A percentile compares a stretch with the other conserved stretches of the same genome.
Conservation (phyloP, 2,888 invertebrate genomes). For the Celastrina argiolus region DNA sequence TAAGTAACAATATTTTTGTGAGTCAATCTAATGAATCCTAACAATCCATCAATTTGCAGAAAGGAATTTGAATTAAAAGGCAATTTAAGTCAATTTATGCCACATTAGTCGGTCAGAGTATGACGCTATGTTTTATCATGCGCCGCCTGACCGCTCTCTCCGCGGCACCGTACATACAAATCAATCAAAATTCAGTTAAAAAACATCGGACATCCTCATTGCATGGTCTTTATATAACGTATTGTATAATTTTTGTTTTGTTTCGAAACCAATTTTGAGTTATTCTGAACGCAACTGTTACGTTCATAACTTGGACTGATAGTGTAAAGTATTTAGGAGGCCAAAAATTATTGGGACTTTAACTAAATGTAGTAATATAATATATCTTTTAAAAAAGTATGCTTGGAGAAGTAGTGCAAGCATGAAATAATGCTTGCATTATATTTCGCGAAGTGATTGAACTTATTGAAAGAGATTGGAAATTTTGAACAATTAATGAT, state of each 20-base stretch:
- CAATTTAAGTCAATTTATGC: not conserved
- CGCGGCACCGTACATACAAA: slow-evolving; percentile 45
- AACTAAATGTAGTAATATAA: too few species aligned
- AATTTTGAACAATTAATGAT: too few species aligned
- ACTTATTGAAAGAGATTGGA: too few species aligned
- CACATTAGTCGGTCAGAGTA: not conserved
- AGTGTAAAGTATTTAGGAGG: too few species aligned
- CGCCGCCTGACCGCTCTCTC: slow-evolving; percentile 46
- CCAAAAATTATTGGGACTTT: too few species aligned
- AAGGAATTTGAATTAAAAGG: slow-evolving; percentile 7
- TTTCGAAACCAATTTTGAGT: slow-evolving; percentile 6
- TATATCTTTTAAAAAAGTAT: too few species aligned
- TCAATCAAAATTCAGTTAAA: slow-evolving; percentile 38
- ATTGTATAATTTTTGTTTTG: slow-evolving; percentile 11
- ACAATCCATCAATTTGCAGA: not conserved
- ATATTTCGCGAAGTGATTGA: too few species aligned
- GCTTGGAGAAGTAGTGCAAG: too few species aligned
- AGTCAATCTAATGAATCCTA: not conserved
- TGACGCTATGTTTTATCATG: slow-evolving; percentile 37
- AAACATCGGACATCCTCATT: slow-evolving; percentile 30
- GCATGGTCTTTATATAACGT: slow-evolving; percentile 37
- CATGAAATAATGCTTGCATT: too few species aligned
- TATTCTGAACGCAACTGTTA: slow-evolving; percentile 13
- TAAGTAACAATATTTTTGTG: not conserved
- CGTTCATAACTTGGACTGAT: not conserved